Evolutionary conservation across 2,888 invertebrate genomes (phyloP).

Genomic region (Xestia sexstrigata): DNA sequence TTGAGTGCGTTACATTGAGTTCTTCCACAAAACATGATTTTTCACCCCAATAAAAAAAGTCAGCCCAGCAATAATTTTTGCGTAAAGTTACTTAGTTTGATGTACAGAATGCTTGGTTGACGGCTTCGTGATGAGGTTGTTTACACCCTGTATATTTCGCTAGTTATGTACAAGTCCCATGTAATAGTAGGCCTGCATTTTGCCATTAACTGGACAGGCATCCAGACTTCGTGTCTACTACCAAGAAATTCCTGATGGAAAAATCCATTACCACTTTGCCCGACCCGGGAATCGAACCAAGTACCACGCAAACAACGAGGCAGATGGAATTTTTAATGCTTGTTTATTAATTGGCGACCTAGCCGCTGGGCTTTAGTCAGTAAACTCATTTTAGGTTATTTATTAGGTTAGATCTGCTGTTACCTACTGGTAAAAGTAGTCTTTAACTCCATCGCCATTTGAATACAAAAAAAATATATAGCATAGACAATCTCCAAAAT

Average conservation of each 20-base stretch:
- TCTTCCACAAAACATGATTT: too few relatives aligned
- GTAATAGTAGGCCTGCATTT: neutral
- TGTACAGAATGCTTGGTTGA: too few relatives aligned
- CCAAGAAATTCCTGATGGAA: too few relatives aligned
- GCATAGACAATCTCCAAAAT: conserved; percentile 31
- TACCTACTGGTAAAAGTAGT: conserved; percentile 2
- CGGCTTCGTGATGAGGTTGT: too few relatives aligned
- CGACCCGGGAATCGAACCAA: neutral
- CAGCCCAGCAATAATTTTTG: too few relatives aligned
- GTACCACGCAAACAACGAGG: neutral
- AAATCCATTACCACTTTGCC: too few relatives aligned
- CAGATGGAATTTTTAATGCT: neutral
- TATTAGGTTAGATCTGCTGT: neutral
- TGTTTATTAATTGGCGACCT: neutral
- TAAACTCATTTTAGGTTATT: neutral
- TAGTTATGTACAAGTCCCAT: neutral
- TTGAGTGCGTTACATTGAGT: too few relatives aligned
- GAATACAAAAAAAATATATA: neutral
- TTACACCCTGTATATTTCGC: too few relatives aligned
- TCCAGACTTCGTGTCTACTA: too few relatives aligned
- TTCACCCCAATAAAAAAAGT: too few relatives aligned
- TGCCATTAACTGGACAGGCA: neutral
- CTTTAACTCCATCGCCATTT: conserved; percentile 1
- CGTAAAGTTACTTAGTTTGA: too few relatives aligned
- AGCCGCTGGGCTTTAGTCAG: neutral